These are phyloP conservation scores for Pachyramphus minor DNA, from an alignment of 2,113 vertebrate genomes.

Conservation along the genomic window DNA sequence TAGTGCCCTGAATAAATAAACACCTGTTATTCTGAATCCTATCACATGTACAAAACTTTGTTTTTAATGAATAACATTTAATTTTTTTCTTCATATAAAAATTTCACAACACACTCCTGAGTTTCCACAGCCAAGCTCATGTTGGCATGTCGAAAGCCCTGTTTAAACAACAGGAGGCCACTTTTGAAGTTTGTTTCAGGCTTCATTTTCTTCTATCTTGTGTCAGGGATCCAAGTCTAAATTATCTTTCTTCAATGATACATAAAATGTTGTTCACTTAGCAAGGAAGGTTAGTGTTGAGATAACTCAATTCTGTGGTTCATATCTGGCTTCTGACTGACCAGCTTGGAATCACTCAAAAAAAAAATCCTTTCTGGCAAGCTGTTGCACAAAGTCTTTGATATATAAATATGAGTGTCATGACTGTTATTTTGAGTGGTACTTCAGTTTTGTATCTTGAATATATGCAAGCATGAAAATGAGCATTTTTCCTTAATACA, in stretches of 20 bases:
- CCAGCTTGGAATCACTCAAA: not conserved
- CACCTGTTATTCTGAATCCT: not conserved
- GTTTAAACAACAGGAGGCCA: not conserved
- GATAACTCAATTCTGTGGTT: not conserved
- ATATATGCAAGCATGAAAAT: not conserved
- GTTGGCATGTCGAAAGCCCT: not conserved
- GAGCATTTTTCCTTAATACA: not conserved
- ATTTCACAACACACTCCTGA: not conserved
- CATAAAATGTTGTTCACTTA: not conserved
- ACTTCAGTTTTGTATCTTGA: not conserved
- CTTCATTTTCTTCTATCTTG: not conserved
- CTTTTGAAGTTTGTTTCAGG: not conserved
- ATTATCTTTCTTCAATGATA: not conserved
- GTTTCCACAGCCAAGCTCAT: not conserved
- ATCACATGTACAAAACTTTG: not conserved
- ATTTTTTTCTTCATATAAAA: not conserved
- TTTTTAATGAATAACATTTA: not conserved
- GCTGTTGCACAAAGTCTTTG: not conserved
- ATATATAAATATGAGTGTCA: not conserved
- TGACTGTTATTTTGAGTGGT: not conserved
- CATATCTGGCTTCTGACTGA: not conserved
- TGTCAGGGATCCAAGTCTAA: not conserved
- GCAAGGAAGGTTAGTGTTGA: not conserved
- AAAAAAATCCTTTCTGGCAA: not conserved
- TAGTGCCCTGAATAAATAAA: slow-evolving; percentile 21